Conservation (phyloP, 2,113 vertebrate genomes). For the Dromas ardeola region DNA sequence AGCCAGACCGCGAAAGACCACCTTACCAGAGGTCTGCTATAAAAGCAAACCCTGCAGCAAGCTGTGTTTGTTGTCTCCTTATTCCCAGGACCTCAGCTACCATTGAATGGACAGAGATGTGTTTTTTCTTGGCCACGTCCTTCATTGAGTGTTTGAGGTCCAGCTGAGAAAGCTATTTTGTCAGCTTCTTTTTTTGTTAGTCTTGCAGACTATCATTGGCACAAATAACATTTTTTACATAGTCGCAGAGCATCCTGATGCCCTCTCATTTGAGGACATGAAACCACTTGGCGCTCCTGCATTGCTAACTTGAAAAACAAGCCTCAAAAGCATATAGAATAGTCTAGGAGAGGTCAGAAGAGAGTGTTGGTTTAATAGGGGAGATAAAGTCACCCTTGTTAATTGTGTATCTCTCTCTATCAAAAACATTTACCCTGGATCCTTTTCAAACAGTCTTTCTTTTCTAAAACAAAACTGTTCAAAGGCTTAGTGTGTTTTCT, state of each 20-base stretch:
- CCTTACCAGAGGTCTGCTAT: not conserved
- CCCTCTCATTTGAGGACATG: not conserved
- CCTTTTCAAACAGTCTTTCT: constrained; percentile 49
- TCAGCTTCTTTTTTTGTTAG: not conserved
- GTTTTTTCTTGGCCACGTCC: not conserved
- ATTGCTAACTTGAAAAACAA: not conserved
- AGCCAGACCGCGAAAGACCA: not conserved
- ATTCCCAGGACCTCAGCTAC: not conserved
- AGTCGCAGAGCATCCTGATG: not conserved
- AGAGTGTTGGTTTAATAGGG: not conserved
- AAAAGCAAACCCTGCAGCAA: not conserved
- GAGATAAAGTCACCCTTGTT: constrained; percentile 44
- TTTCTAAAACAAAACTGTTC: constrained; percentile 48
- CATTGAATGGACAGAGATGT: not conserved
- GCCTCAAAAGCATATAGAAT: not conserved
- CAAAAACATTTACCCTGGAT: constrained; percentile 73
- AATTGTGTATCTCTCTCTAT: constrained; percentile 24
- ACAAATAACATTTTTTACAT: not conserved
- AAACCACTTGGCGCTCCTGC: not conserved
- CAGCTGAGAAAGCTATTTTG: not conserved
- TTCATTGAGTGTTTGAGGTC: not conserved
- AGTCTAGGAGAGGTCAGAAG: not conserved
- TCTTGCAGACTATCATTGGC: not conserved
- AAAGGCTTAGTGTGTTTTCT: constrained; percentile 60
- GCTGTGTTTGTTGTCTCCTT: not conserved